Evolutionary conservation across 2,888 invertebrate genomes (phyloP), one percentile per base, ranked within the genome.

Genomic region (Hirudinaria manillensis): DNA sequence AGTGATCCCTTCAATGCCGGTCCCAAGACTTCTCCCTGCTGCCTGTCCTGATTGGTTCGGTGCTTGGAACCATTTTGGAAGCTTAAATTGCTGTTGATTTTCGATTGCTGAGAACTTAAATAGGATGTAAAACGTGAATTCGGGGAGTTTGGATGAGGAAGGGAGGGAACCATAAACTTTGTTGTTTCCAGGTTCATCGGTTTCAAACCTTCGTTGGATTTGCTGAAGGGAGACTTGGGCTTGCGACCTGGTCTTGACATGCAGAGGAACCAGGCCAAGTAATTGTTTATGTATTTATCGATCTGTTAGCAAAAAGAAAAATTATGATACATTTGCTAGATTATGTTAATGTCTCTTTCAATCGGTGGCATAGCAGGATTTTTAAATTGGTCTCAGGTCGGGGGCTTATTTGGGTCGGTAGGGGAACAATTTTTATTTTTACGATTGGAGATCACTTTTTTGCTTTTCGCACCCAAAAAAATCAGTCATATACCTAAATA

Each of bases 241-340:
- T 78, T 77, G 34, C 72, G 65, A 6, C 79, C 80, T 24, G 80
- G 80, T 19, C 80, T 72, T 21, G 77, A 77, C 79, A 80, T 78
- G 19, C 78, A 74, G 55, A 80, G 71, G 19, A 74, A 66, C 80
- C 80, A 80, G 6, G 79, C 78, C 21, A 80, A 68, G 78, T 79
- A 79, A 68, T 79, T 80, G 71, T 79, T 80, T 38, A 80, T 70
- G n/a, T 78, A 56, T 67, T 78, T 80, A 19, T 79, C 72, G 27
- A 80, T 76, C 80, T 80, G 75, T 16, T 77, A 61, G n/a, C n/a
- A 0, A 34, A 36, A 1, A 7, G 0, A 27, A n/a, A n/a, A 67
- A 1, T 6, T 24, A 32, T 1, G 45, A 1, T 10, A 45, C 45
- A 45, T 6, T 10, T 45, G 45, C 45, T 45, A 4, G 16, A 45